Base-by-base conservation (phyloP, 2,888 invertebrate genomes). In the Digitonthophagus gazella region DNA sequence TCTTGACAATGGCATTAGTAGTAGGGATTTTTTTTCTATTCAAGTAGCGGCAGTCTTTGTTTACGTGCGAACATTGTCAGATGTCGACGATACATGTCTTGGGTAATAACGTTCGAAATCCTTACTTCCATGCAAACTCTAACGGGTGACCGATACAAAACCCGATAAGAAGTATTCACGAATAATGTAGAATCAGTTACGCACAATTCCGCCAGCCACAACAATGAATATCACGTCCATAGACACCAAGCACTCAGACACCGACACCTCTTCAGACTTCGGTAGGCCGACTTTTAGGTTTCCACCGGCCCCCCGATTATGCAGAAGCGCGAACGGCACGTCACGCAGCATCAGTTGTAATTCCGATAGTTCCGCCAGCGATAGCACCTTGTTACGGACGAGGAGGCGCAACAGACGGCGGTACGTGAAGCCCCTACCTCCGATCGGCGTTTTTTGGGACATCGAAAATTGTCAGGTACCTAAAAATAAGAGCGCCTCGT, bases 391-490 rank as follows among this genome's bases (percentile, higher is more conserved):
- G 8, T 63, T 71, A 8, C 72, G 71, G 64, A 67, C 68, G 15
- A 74, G 69, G 68, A 68, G 69, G 58, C 68, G 72, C n/a, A 72
- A 69, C 64, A 67, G 71, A 11, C 71, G 74, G 71, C 71, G 72
- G 68, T 44, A 74, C 65, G 57, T 28, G 55, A 64, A 70, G 69
- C 6, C 66, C 64, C 76, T 88, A 69, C 88, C 89, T 22, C 92
- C 93, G 1, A 89, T 95, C 77, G 95, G 94, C 64, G 93, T 95
- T 74, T 95, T 95, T 83, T 96, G 96, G 96, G 96, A 96, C 80
- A 95, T 96, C 78, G 95, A 96, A 84, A 96, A 96, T 82, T 94
- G 94, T 81, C 90, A 91, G 82, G 92, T 95, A 61, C 95, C 95
- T 1, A 89, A 90, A 79, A 90, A 90, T 65, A 91, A 91, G 81